Evolutionary conservation across 2,888 invertebrate species (phyloP).

Genomic region (Andrena praecox): DNA sequence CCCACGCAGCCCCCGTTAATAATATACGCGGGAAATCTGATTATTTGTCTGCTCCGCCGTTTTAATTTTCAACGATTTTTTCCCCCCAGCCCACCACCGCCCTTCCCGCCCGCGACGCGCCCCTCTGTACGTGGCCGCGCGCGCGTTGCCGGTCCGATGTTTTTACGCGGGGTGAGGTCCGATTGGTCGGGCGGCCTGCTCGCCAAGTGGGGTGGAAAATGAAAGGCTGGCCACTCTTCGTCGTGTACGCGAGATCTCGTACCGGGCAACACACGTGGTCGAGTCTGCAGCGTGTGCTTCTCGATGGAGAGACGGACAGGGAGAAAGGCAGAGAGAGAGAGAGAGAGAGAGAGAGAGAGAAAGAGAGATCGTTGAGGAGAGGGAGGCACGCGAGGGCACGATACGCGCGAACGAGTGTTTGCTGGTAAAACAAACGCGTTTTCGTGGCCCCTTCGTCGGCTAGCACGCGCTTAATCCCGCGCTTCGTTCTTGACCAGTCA

Average conservation of each 20-base stretch:
- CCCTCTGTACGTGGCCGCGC: constrained; percentile 29
- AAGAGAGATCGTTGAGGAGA: constrained; percentile 15
- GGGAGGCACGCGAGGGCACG: constrained; percentile 44
- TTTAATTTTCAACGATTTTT: constrained; percentile 82
- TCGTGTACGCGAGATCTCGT: constrained; percentile 63
- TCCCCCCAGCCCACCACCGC: constrained; percentile 56
- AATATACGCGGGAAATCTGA: constrained; percentile 83
- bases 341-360: constrained; percentile 4
- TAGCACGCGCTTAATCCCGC: background rate
- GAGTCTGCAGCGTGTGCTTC: constrained; percentile 58
- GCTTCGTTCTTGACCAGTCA: constrained; percentile 31
- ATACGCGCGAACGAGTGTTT: constrained; percentile 67
- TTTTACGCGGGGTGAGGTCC: constrained; percentile 75
- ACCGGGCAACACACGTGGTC: constrained; percentile 66
- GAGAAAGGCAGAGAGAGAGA: background rate
- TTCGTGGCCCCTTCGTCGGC: constrained; percentile 29
- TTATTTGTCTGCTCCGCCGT: constrained; percentile 83
- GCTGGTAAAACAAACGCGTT: constrained; percentile 60
- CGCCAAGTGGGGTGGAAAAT: constrained; percentile 71
- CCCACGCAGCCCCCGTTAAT: constrained; percentile 80
- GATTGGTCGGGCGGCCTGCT: constrained; percentile 74
- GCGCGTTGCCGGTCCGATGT: constrained; percentile 74
- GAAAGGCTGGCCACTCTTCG: constrained; percentile 72
- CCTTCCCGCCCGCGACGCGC: constrained; percentile 26
- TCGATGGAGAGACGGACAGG: constrained; percentile 13